Evolutionary conservation across 2,113 vertebrate genomes (phyloP), one percentile per base, ranked within the genome.

Genomic region (Dromaius novaehollandiae): DNA sequence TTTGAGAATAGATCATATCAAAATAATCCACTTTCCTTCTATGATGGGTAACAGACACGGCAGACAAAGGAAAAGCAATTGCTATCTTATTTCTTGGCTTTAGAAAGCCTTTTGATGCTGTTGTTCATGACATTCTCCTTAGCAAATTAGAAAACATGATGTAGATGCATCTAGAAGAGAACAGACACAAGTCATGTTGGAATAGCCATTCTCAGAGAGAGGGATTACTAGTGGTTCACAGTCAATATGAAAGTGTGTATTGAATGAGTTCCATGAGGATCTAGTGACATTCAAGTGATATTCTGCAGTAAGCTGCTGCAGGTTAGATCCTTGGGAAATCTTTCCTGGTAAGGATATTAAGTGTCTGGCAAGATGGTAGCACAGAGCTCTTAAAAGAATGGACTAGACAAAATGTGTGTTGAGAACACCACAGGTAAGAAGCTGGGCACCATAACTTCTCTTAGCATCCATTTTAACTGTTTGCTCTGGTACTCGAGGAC

Each of bases 11-110:
- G 24, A 61, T 86, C 68, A 4, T 56, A 69, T 88, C n/a, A 82
- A 65, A 85, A 82, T 79, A 93, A 87, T 93, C 36, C 38, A 71
- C 34, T 89, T 91, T 70, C 80, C 34, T 86, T 79, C 78, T 75
- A 2, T 64, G 63, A 84, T 50, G 30, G 17, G 20, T 87, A 93
- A 75, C 77, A 94, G 83, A 84, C 13, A 1, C 34, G 82, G 61
- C 20, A 92, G 63, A 73, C 18, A 84, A 87, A 87, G 60, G 25
- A 74, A 80, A 89, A 86, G 12, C 9, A 86, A 46, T 65, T 90
- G 20, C 60, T 86, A 18, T 69, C 14, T 0, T 66, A 65, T 70
- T 70, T 81, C 64, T 88, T 73, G 32, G 55, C 21, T 90, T 94
- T 32, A 70, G 64, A 89, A 87, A 78, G 22, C 8, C 7, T 78